Base-by-base conservation (phyloP, 2,113 vertebrate genomes). In the Gavia stellata region DNA sequence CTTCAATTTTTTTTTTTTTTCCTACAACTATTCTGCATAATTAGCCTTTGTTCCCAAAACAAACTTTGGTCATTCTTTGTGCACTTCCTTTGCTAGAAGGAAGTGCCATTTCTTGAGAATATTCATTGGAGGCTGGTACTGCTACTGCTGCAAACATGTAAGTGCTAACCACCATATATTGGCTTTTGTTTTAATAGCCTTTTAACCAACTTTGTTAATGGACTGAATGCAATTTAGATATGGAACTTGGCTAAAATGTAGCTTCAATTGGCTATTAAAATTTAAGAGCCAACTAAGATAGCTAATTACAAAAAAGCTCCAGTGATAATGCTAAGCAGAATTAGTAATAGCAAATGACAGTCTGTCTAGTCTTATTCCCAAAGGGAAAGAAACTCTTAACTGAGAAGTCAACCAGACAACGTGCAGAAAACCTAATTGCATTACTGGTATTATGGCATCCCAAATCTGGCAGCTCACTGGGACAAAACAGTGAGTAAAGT, bases 231-330 rank as follows among this genome's bases (percentile, higher is more conserved):
- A 98, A 98, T 98, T 98, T 97, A 98, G 98, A 98, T 98, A 98
- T 98, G 97, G 98, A 98, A 98, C 98, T 98, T 98, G 98, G 98
- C 98, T 98, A 98, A 98, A 98, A 98, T 97, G 91, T 97, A 97
- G 98, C 97, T 98, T 98, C 98, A 98, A 98, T 98, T 98, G 98
- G 98, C 98, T 98, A 98, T 98, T 98, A 98, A 98, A 98, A 98
- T 98, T 98, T 98, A 98, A 98, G 98, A 98, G 98, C 98, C 98
- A 98, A 98, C 97, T 98, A 98, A 98, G 98, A 98, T 97, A 98
- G 98, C 98, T 98, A 98, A 98, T 98, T 98, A 98, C 97, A 97
- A 98, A 98, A 98, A 97, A 98, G 96, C 97, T 96, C 96, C 94
- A 97, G 98, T 91, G 96, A 98, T 98, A 98, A 98, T 97, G 98